These are phyloP conservation scores for Aphaenogaster floridana DNA, from an alignment of 1,140 invertebrate species.

Conservation along the genomic window DNA sequence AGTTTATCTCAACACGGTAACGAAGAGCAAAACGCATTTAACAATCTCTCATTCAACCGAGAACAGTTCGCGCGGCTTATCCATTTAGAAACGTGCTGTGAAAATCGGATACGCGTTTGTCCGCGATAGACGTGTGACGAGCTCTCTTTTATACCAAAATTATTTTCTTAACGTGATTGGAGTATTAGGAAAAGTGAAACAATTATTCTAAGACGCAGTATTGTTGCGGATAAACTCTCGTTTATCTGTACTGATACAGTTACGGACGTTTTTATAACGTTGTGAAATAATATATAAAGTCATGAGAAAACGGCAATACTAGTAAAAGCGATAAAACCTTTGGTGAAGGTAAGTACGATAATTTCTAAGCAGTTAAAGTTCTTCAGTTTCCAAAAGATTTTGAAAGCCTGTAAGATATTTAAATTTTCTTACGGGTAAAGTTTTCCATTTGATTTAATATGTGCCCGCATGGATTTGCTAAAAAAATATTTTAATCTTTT, in stretches of 20 bases:
- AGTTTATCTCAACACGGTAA: constrained; percentile 14
- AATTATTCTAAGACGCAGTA: background rate
- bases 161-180: constrained; percentile 15
- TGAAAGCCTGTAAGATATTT: background rate
- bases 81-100: constrained; percentile 1
- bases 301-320: constrained; percentile 24
- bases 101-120: background rate
- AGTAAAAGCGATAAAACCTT: background rate
- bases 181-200: constrained; percentile 23
- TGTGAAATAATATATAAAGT: constrained; percentile 9
- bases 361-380: background rate
- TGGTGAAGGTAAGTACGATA: constrained; percentile 1
- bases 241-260: background rate
- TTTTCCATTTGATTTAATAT: background rate
- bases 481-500: background rate
- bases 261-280: background rate
- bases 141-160: background rate
- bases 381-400: background rate
- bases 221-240: background rate
- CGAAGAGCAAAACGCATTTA: background rate
- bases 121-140: background rate
- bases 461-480: background rate
- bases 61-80: background rate
- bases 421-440: background rate
- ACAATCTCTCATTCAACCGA: background rate